phyloP scores from a whole-genome alignment of 2,113 vertebrate genomes.

The Phainopepla nitens region DNA sequence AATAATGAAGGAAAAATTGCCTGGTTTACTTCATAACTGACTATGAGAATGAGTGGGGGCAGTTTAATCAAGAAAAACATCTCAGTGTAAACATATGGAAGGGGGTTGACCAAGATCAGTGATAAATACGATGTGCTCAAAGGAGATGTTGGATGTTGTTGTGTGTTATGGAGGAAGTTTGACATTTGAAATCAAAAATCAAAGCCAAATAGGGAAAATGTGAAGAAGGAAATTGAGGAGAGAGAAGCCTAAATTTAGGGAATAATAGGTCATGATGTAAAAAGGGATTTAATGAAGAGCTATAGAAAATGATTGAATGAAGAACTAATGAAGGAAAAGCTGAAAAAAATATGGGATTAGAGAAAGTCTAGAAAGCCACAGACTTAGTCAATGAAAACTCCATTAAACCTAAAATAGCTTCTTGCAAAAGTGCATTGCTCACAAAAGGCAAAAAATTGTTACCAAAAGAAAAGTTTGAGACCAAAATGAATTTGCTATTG shows the following conservation, averaged over 20 bases:
- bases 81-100: not conserved
- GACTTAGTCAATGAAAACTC: not conserved
- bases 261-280: not conserved
- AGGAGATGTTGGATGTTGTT: not conserved
- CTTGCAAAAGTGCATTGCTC: not conserved
- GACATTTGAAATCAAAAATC: not conserved
- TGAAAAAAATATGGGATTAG: not conserved
- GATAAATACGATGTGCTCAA: not conserved
- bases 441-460: not conserved
- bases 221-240: not conserved
- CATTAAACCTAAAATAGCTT: not conserved
- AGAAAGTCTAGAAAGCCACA: not conserved
- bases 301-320: not conserved
- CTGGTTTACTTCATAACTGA: not conserved
- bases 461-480: not conserved
- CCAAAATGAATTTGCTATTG: not conserved
- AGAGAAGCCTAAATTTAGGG: not conserved
- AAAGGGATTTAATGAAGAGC: not conserved
- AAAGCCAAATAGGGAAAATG: not conserved
- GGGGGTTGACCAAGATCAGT: not conserved
- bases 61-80: not conserved
- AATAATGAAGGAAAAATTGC: not conserved
- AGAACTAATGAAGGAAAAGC: not conserved
- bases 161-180: not conserved
- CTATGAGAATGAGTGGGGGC: fast-evolving